Conservation (phyloP, 2,888 invertebrate species). For the Pachycephus smyrnensis region DNA sequence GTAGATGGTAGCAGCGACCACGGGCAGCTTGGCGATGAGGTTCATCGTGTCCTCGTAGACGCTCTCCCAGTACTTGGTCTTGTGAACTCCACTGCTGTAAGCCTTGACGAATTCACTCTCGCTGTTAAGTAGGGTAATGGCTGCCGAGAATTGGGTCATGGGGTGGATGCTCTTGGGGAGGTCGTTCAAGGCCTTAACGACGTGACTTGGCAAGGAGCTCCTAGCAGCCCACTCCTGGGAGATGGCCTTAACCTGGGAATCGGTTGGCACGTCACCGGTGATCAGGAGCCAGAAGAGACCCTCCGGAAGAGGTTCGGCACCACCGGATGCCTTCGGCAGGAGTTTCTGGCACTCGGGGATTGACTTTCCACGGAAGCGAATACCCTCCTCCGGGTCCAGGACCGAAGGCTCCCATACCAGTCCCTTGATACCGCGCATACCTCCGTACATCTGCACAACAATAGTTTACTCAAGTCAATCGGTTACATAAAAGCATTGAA, state of each 20-base stretch:
- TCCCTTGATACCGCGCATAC: conserved; percentile 96
- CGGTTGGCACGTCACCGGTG: conserved; percentile 89
- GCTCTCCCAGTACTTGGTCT: conserved; percentile 91
- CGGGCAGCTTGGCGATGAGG: conserved; percentile 93
- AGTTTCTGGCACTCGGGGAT: conserved; percentile 93
- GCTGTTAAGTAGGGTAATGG: conserved; percentile 90
- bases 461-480: not conserved
- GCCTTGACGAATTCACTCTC: conserved; percentile 94
- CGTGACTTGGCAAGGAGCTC: conserved; percentile 86
- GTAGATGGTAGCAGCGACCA: conserved; percentile 94
- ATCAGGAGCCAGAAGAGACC: conserved; percentile 94
- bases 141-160: conserved; percentile 94
- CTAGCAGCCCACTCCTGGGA: conserved; percentile 74
- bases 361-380: conserved; percentile 92
- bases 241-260: conserved; percentile 75
- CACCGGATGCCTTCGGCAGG: conserved; percentile 84
- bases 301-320: conserved; percentile 89
- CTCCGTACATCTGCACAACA: conserved; percentile 82
- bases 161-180: conserved; percentile 91
- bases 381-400: conserved; percentile 94
- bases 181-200: conserved; percentile 93
- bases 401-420: conserved; percentile 96
- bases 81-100: conserved; percentile 88
- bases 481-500: not conserved
- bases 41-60: conserved; percentile 95